These are phyloP conservation scores for Penaeus monodon DNA, from an alignment of 2,888 invertebrate species.

Conservation along the genomic window DNA sequence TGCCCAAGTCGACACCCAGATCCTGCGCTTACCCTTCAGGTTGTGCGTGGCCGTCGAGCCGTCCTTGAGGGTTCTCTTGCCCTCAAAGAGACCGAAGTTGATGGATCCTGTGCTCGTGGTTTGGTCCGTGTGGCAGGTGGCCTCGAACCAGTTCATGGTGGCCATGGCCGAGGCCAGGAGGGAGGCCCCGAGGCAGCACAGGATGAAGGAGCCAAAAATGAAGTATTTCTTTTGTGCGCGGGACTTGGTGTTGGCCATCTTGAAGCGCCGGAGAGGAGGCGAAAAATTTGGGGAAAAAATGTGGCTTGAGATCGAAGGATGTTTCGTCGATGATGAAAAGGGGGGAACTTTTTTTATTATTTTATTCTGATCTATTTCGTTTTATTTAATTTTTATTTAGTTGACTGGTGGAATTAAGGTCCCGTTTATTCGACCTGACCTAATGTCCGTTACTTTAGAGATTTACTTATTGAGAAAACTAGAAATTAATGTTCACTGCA, in stretches of 20 bases:
- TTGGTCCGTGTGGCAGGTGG: neutral
- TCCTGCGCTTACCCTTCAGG: constrained; percentile 20
- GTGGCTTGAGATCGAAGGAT: too few species aligned
- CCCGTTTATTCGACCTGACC: too few species aligned
- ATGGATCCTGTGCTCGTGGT: neutral
- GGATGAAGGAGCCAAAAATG: constrained; percentile 36
- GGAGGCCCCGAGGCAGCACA: constrained; percentile 47
- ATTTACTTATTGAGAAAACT: too few species aligned
- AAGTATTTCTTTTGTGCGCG: neutral
- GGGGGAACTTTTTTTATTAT: too few species aligned
- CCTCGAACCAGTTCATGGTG: constrained; percentile 51
- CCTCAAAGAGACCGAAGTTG: constrained; percentile 42
- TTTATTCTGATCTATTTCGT: too few species aligned
- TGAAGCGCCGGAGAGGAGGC: neutral
- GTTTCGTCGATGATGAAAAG: too few species aligned
- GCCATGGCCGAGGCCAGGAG: constrained; percentile 46
- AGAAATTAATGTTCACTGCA: too few species aligned
- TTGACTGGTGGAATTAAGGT: too few species aligned
- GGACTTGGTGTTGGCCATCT: neutral
- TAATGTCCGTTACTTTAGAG: too few species aligned
- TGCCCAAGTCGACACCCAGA: neutral
- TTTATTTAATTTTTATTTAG: too few species aligned
- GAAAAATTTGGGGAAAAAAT: neutral
- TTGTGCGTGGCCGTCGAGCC: neutral
- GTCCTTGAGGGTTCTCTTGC: neutral